Percentiles rank a stretch among this genome's conserved stretches.
Conservation (phyloP, 2,888 invertebrate species). For the Laothoe populi region DNA sequence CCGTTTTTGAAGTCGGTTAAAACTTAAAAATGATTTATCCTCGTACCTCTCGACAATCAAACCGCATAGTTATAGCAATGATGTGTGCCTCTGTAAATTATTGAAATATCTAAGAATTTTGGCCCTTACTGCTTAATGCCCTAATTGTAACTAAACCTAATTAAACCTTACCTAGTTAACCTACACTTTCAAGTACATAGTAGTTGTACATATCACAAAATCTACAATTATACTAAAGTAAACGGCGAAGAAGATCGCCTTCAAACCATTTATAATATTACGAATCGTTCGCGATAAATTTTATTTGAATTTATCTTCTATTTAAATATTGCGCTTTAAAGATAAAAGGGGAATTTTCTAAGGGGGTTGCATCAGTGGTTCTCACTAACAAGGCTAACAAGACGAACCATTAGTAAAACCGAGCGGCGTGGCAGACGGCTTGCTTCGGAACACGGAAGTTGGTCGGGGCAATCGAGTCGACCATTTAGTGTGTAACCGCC, state of each 20-base stretch:
- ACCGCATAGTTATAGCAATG: too few species aligned
- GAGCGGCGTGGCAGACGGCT: conserved; percentile 34
- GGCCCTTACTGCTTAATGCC: too few species aligned
- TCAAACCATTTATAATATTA: conserved; percentile 2
- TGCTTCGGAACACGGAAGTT: conserved; percentile 39
- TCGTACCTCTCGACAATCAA: too few species aligned
- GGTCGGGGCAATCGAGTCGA: conserved; percentile 56
- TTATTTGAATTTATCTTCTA: conserved; percentile 9
- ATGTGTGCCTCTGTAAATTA: too few species aligned
- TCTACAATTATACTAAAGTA: too few species aligned
- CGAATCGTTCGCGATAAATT: conserved; percentile 28
- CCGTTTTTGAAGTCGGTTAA: too few species aligned
- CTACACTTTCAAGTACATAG: too few species aligned
- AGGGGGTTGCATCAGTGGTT: neutral
- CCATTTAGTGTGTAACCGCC: conserved; percentile 68
- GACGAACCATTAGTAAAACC: conserved; percentile 46
- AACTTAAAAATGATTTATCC: too few species aligned
- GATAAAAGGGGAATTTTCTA: conserved; percentile 31
- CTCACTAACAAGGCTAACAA: conserved; percentile 30
- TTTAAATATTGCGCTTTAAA: conserved; percentile 21
- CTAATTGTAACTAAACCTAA: too few species aligned
- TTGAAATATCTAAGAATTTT: too few species aligned
- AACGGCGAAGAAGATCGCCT: neutral
- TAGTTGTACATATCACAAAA: too few species aligned
- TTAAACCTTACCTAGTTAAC: too few species aligned